Evolutionary conservation across 2,888 invertebrate genomes (phyloP), one percentile per base, ranked within the genome.

Genomic region (Pseudococcus longispinus): DNA sequence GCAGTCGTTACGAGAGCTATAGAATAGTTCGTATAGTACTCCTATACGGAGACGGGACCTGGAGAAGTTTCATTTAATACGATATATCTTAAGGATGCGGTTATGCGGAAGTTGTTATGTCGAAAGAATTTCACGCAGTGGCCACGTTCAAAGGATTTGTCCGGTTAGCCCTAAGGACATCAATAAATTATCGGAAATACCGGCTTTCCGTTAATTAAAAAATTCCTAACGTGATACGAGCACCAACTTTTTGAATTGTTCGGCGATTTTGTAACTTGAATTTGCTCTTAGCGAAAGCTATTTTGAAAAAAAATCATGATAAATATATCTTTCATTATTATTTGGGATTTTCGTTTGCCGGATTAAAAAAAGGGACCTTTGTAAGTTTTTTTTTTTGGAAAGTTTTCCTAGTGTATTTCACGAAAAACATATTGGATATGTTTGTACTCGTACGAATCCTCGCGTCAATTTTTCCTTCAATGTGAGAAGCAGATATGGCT

Each of bases 131-230:
- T 60, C 60, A 60, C 60, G 60, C 60, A 23, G 60, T 60, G 60
- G 60, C 23, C 60, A 60, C 60, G 20, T 60, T 60, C 60, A 60
- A 60, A 60, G 60, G 60, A 60, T 20, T 60, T 60, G 60, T 60
- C 60, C 60, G 60, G 60, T 23, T 60, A 23, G 70, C 70, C 29
- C 70, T 9, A 70, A 70, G 70, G 29, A 70, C 15, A 70, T 3
- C 70, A 15, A 70, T 70, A 70, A 70, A 70, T 70, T 70, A 70
- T 70, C 70, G 29, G 70, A 60, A 60, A 60, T 60, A 23, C 60
- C 60, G 60, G 60, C 70, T 70, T 70, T 70, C 70, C 70, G 70
- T 70, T 60, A 70, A 70, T 70, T 70, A 70, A 70, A 70, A 70
- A 70, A 70, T 70, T 70, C 70, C 70, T 70, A 23, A 23, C 70